phyloP scores from a whole-genome alignment of 2,888 invertebrate species.

The Leptinotarsa haldemani region DNA sequence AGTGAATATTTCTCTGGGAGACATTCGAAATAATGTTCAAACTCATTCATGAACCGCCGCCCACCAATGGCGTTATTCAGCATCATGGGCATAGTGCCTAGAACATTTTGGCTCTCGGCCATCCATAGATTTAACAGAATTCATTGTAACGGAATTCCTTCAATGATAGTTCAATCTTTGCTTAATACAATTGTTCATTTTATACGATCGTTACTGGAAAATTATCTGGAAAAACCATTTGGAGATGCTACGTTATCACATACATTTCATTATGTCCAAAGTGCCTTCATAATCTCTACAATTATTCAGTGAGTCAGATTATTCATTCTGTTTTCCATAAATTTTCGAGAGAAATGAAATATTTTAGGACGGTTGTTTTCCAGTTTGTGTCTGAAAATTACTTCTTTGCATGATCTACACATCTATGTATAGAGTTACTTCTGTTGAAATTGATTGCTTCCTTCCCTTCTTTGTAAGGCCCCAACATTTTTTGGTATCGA shows the following conservation, averaged over 20 bases:
- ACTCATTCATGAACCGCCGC: neutral
- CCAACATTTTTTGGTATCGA: too few species aligned
- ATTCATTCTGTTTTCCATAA: too few species aligned
- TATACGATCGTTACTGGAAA: neutral
- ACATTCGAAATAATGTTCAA: neutral
- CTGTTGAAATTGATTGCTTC: too few species aligned
- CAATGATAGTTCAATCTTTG: neutral
- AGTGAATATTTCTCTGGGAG: neutral
- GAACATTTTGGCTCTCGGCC: neutral
- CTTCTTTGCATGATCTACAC: too few species aligned
- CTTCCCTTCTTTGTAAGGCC: too few species aligned
- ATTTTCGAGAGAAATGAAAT: too few species aligned
- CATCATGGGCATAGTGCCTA: constrained; percentile 5
- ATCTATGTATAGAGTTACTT: too few species aligned
- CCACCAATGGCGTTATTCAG: constrained; percentile 8
- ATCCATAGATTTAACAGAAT: neutral
- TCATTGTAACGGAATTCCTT: neutral
- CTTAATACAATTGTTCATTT: neutral
- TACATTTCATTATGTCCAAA: too few species aligned
- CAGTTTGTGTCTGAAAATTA: too few species aligned
- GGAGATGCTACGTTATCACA: neutral
- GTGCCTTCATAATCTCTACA: too few species aligned
- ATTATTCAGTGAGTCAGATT: too few species aligned
- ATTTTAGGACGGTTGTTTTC: too few species aligned
- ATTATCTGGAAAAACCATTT: neutral